Conservation (phyloP, 2,797 vertebrate species). For the Centropyge bicolor region DNA sequence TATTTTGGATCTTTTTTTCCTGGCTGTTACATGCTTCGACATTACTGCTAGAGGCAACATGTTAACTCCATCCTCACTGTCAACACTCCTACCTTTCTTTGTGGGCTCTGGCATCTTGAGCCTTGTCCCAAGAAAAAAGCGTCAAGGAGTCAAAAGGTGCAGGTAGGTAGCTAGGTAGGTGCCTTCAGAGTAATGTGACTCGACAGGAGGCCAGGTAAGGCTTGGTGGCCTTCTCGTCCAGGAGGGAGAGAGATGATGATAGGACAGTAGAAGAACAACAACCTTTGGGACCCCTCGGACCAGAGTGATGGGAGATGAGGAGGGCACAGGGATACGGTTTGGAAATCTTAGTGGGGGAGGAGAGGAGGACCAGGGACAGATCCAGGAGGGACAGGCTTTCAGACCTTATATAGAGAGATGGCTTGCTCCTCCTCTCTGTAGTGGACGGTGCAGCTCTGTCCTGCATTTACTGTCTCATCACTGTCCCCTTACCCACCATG, state of each 20-base stretch:
- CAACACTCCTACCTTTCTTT: conserved; percentile 89
- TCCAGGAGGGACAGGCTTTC: conserved; percentile 86
- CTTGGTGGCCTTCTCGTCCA: conserved; percentile 61
- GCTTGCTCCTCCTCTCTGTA: conserved; percentile 90
- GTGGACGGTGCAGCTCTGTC: conserved; percentile 63
- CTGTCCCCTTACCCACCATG: conserved; percentile 78
- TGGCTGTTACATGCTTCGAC: conserved; percentile 25
- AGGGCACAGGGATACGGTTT: conserved; percentile 67
- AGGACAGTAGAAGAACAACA: conserved; percentile 52
- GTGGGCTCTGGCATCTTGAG: conserved; percentile 98
- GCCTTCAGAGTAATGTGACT: conserved; percentile 48
- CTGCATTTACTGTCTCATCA: conserved; percentile 85
- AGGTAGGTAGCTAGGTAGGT: conserved; percentile 40
- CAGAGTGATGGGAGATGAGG: conserved; percentile 77
- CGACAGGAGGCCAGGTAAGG: conserved; percentile 36
- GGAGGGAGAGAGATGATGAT: conserved; percentile 52
- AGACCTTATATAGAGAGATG: conserved; percentile 91
- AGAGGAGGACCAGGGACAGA: conserved; percentile 87
- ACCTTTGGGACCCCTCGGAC: conserved; percentile 63
- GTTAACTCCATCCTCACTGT: neutral
- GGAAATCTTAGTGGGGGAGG: conserved; percentile 81
- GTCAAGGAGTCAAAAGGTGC: conserved; percentile 60
- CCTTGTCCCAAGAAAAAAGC: conserved; percentile 81
- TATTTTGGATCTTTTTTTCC: neutral
- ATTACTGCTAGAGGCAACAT: neutral